phyloP scores from a whole-genome alignment of 2,888 invertebrate species.

The Agrotis ipsilon region DNA sequence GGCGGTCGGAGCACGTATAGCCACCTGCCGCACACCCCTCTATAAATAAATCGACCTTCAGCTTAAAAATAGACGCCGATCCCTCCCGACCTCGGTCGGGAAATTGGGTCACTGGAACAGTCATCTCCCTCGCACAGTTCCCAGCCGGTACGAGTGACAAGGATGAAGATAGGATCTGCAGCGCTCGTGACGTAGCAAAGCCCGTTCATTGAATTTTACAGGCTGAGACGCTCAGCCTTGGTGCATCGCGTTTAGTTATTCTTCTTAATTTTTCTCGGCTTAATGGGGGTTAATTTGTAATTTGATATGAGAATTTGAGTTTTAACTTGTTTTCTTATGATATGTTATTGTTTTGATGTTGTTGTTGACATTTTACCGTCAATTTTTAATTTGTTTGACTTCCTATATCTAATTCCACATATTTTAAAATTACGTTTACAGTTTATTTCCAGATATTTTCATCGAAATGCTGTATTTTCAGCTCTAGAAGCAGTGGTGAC shows the following conservation, averaged over 20 bases:
- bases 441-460: constrained; percentile 8
- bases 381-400: not conserved
- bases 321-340: not conserved
- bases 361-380: too few species aligned
- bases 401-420: not conserved
- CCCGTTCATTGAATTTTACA: constrained; percentile 89
- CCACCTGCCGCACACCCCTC: constrained; percentile 74
- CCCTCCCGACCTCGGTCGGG: constrained; percentile 88
- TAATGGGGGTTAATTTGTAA: constrained; percentile 15
- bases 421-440: not conserved
- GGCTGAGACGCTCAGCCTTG: constrained; percentile 73
- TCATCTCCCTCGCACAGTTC: constrained; percentile 74
- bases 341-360: not conserved
- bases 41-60: constrained; percentile 91
- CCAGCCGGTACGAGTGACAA: constrained; percentile 65
- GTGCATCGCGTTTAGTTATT: constrained; percentile 74
- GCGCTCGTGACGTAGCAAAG: constrained; percentile 84
- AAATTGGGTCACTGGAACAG: constrained; percentile 86
- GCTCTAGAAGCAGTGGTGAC: constrained; percentile 78
- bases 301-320: not conserved
- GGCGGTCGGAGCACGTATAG: constrained; percentile 67
- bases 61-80: constrained; percentile 90
- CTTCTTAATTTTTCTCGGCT: constrained; percentile 44
- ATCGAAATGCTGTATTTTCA: constrained; percentile 49
- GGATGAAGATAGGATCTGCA: constrained; percentile 78